phyloP scores from a whole-genome alignment of 1,140 invertebrate species.

The Gryon sp. region DNA sequence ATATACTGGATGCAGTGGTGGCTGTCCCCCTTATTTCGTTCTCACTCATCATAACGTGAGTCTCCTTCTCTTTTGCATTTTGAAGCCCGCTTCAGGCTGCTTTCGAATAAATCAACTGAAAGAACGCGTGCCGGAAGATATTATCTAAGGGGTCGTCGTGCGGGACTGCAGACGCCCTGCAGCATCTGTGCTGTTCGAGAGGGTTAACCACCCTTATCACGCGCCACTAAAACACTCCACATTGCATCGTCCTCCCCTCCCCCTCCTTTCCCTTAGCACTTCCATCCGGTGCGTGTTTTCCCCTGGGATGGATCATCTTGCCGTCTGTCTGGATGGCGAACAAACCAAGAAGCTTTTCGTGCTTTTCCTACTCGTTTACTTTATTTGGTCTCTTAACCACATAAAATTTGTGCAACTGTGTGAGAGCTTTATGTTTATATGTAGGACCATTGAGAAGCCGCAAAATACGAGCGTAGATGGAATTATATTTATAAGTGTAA shows the following conservation, averaged over 20 bases:
- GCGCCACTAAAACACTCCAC: slow-evolving; percentile 62
- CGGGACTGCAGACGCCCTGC: slow-evolving; percentile 29
- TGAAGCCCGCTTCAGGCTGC: slow-evolving; percentile 31
- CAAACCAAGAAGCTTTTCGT: slow-evolving; percentile 1
- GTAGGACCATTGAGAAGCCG: too few relatives aligned
- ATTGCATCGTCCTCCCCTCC: neutral
- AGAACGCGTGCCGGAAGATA: slow-evolving; percentile 73
- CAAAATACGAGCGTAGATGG: too few relatives aligned
- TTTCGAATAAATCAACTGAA: slow-evolving; percentile 73
- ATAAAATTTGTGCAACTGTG: too few relatives aligned
- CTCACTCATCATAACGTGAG: too few relatives aligned
- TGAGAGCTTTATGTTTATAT: too few relatives aligned
- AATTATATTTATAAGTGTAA: neutral
- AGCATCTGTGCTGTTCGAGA: slow-evolving; percentile 64
- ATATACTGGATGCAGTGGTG: slow-evolving; percentile 2
- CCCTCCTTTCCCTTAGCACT: too few relatives aligned
- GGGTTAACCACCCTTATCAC: slow-evolving; percentile 73
- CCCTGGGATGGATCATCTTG: slow-evolving; percentile 62
- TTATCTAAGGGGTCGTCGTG: slow-evolving; percentile 67
- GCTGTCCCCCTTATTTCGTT: neutral
- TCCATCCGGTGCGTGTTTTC: slow-evolving; percentile 20
- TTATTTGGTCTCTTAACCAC: slow-evolving; percentile 6
- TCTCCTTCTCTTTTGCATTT: neutral
- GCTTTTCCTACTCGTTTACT: slow-evolving; percentile 3
- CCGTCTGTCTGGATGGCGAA: slow-evolving; percentile 9